A percentile compares a stretch with the other conserved stretches of the same genome.
These are phyloP conservation scores for Lepidurus arcticus DNA, from an alignment of 1,140 invertebrate genomes.

Conservation along the genomic window DNA sequence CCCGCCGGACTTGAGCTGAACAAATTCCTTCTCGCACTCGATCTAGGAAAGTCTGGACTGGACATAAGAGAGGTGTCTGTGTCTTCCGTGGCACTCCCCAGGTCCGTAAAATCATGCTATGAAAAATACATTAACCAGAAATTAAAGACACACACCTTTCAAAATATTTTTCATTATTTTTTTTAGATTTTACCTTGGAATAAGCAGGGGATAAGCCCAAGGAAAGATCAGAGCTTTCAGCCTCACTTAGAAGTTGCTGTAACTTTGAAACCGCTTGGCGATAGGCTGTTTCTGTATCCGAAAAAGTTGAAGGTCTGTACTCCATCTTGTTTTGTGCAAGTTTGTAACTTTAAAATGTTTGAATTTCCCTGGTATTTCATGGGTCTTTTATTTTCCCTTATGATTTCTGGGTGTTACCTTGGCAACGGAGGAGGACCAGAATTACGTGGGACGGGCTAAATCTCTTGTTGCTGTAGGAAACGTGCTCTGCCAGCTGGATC, in stretches of 20 bases:
- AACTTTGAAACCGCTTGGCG: not conserved
- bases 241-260: conserved; percentile 5
- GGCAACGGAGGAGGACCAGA: no score
- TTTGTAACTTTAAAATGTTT: no score
- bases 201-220: not conserved
- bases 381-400: no score
- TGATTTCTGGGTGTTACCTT: no score
- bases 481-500: not conserved
- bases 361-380: no score
- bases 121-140: not conserved
- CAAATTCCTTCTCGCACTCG: not conserved
- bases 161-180: not conserved
- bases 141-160: not conserved
- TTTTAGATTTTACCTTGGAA: not conserved
- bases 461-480: not conserved
- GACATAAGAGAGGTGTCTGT: not conserved
- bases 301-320: not conserved
- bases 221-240: not conserved
- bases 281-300: not conserved
- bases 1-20: not conserved
- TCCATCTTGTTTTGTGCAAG: not conserved
- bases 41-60: not conserved
- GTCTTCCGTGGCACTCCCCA: not conserved
- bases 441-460: not conserved
- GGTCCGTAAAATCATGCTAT: not conserved